Evolutionary conservation across 1,140 invertebrate species (phyloP), one percentile per base, ranked within the genome.

Genomic region (Akabosia matsudoensis): DNA sequence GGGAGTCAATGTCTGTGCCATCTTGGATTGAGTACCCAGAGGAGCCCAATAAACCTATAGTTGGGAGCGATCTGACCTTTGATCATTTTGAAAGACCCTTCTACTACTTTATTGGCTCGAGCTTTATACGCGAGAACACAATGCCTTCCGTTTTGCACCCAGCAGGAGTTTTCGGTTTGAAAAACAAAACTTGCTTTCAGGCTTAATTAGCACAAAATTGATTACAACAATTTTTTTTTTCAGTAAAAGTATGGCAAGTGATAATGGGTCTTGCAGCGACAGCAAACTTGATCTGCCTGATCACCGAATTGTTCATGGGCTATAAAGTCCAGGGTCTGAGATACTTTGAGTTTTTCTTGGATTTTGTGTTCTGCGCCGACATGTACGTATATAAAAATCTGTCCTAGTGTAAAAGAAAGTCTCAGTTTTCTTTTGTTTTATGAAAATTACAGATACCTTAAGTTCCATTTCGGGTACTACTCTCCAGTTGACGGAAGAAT

Each of bases 71-170:
- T 67, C 31, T 67, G 28, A 67, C 61, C 4, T 67, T 30, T 31
- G 61, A 67, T 67, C 61, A 67, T 67, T 67, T 67, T 67, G 61
- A 67, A 67, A 67, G 30, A n/a, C 61, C 61, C 10, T 67, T 67
- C n/a, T 30, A 30, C 2, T 67, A 67, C 28, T 31, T 30, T 30
- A 67, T 16, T 16, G 61, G 61, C 22, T 67, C 61, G 1, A 31
- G 28, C n/a, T 67, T 67, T n/a, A 67, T 67, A 30, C 28, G 24
- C 10, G 61, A 61, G 24, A 61, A 61, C 24, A 67, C 61, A 13
- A 67, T 67, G 61, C 61, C 61, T 24, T 30, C 56, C 24, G 10
- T 45, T 77, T 73, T 67, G 61, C 77, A 80, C 67, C 79, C 79
- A 13, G 74, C 64, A 2, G 79, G 79, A 0, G 14, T n/a, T 2